These are phyloP conservation scores for Neocrepidodera transversa DNA, from an alignment of 2,888 invertebrate genomes.

Conservation along the genomic window DNA sequence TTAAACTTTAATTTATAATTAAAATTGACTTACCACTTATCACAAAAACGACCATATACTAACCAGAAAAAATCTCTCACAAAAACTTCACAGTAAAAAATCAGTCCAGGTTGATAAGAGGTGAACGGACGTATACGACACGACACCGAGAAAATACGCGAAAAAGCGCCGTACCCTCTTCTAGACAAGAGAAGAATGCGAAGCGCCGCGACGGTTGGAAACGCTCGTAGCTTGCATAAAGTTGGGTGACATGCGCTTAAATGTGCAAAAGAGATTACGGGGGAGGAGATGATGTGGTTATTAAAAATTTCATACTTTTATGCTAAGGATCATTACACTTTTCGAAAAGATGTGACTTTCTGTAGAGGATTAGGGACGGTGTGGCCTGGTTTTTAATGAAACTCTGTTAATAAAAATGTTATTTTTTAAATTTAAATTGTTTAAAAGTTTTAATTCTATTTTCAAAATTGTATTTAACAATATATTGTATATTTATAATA, in stretches of 20 bases:
- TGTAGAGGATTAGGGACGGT: not conserved
- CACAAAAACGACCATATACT: not conserved
- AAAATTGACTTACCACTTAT: too few relatives aligned
- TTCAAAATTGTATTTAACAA: too few relatives aligned
- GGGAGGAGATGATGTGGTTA: slow-evolving; percentile 17
- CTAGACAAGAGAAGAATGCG: slow-evolving; percentile 4
- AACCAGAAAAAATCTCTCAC: not conserved
- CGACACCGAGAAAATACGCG: not conserved
- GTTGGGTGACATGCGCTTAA: slow-evolving; percentile 22
- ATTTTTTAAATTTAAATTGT: too few relatives aligned
- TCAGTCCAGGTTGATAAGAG: not conserved
- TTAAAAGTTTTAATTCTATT: too few relatives aligned
- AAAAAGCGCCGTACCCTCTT: not conserved
- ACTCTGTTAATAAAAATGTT: too few relatives aligned
- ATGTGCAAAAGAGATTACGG: slow-evolving; percentile 2
- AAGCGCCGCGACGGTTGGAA: slow-evolving; percentile 9
- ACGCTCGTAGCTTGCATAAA: slow-evolving; percentile 1
- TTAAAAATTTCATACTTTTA: slow-evolving; percentile 17
- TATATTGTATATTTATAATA: too few relatives aligned
- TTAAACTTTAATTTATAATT: too few relatives aligned
- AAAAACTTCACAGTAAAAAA: not conserved
- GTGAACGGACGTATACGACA: not conserved
- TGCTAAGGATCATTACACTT: not conserved
- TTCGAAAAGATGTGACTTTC: not conserved
- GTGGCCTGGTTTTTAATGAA: too few relatives aligned